Evolutionary conservation across 2,888 invertebrate species (phyloP).

Genomic region (Allolobophora icterica): DNA sequence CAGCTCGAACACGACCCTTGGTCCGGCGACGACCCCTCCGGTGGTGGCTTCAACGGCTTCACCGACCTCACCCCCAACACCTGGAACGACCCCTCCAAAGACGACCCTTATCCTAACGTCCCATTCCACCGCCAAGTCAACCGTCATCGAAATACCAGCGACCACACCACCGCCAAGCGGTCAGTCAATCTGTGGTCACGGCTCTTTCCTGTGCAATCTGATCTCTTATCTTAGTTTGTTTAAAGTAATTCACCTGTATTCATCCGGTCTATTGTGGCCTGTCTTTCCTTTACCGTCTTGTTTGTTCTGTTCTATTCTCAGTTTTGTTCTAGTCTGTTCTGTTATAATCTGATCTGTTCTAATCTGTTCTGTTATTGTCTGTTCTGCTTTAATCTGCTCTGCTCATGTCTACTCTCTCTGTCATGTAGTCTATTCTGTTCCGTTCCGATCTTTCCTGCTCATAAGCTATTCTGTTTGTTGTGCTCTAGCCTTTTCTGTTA

Average conservation of each 20-base stretch:
- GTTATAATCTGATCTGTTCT: no score
- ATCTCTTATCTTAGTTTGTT: background rate
- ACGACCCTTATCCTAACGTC: background rate
- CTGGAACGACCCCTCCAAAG: background rate
- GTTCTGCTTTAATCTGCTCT: no score
- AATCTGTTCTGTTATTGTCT: no score
- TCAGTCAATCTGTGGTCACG: background rate
- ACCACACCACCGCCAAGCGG: background rate
- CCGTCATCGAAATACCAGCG: background rate
- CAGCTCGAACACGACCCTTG: constrained; percentile 12
- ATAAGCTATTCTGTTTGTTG: no score
- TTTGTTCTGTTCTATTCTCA: no score
- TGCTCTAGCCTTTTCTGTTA: no score
- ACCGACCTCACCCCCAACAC: background rate
- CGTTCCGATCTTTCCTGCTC: no score
- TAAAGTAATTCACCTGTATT: background rate
- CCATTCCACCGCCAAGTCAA: background rate
- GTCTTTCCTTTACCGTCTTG: no score
- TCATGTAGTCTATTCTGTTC: no score
- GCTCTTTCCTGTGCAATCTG: background rate
- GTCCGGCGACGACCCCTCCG: constrained; percentile 12
- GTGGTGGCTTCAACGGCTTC: background rate
- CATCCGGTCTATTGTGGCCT: background rate
- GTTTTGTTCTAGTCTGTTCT: no score
- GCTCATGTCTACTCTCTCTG: no score